Conservation (phyloP, 2,113 vertebrate species). For the Platichthys flesus region DNA sequence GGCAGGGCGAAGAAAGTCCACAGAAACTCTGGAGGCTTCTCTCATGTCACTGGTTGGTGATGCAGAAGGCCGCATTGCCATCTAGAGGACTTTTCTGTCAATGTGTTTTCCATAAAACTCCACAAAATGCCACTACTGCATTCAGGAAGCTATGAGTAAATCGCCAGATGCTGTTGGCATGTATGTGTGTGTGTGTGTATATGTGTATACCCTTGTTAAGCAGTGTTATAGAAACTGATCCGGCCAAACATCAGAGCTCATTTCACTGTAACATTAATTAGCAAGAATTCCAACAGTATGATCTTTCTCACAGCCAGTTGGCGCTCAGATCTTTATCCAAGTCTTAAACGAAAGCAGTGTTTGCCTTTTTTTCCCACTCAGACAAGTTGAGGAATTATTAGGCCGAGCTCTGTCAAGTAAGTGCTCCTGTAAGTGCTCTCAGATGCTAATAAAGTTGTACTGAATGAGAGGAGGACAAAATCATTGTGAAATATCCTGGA, state of each 20-base stretch:
- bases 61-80: constrained; percentile 40
- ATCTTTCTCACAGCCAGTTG: constrained; percentile 31
- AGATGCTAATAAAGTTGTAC: constrained; percentile 69
- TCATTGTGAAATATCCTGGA: not conserved
- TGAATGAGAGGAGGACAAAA: constrained; percentile 11
- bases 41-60: not conserved
- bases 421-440: constrained; percentile 69
- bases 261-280: constrained; percentile 67
- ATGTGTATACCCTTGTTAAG: constrained; percentile 56
- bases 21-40: not conserved
- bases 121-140: constrained; percentile 7
- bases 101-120: constrained; percentile 14
- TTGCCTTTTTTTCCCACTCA: constrained; percentile 11
- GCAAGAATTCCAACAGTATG: constrained; percentile 62
- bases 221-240: constrained; percentile 31
- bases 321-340: constrained; percentile 71
- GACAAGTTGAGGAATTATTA: constrained; percentile 43
- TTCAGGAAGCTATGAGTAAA: constrained; percentile 36
- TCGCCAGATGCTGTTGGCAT: constrained; percentile 43
- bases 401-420: constrained; percentile 39
- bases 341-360: constrained; percentile 49
- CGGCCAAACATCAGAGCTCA: constrained; percentile 59
- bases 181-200: constrained; percentile 16
- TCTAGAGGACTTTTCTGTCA: constrained; percentile 44
- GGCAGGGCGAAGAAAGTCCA: too few species aligned